Conservation (phyloP, 2,888 invertebrate genomes). For the Julus scanicus region DNA sequence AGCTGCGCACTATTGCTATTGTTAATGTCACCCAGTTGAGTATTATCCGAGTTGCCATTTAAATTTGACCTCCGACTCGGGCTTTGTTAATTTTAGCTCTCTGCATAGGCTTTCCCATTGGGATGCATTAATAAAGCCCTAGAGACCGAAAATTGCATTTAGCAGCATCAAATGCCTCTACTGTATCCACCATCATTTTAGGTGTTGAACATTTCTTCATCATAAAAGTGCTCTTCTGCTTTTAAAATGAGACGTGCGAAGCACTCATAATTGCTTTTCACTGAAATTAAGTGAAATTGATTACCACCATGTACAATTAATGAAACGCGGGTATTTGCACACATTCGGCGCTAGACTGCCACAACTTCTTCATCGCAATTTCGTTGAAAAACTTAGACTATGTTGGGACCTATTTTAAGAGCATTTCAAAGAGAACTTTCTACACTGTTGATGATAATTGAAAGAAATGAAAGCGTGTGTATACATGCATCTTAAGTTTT, state of each 20-base stretch:
- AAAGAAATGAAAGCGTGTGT: no score
- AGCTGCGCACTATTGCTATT: background rate
- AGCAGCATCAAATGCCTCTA: background rate
- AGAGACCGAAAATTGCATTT: background rate
- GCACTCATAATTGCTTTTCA: conserved; percentile 10
- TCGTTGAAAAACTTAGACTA: no score
- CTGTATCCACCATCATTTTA: background rate
- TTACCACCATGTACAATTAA: background rate
- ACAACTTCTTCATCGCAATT: background rate
- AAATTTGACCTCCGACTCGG: background rate
- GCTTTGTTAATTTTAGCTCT: conserved; percentile 4
- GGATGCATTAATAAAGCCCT: conserved; percentile 11
- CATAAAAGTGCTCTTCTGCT: conserved; percentile 32
- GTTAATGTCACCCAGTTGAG: conserved; percentile 17
- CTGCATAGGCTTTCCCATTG: background rate
- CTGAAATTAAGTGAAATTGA: conserved; percentile 40
- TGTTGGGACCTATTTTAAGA: no score
- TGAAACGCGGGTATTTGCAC: background rate
- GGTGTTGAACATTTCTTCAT: conserved; percentile 37
- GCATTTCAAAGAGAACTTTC: no score
- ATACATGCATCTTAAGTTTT: no score
- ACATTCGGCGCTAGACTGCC: background rate
- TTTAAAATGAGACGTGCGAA: conserved; percentile 27
- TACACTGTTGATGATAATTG: no score
- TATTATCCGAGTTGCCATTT: conserved; percentile 12